These are phyloP conservation scores for Baryphthengus martii DNA, from an alignment of 2,113 vertebrate species.

Conservation along the genomic window DNA sequence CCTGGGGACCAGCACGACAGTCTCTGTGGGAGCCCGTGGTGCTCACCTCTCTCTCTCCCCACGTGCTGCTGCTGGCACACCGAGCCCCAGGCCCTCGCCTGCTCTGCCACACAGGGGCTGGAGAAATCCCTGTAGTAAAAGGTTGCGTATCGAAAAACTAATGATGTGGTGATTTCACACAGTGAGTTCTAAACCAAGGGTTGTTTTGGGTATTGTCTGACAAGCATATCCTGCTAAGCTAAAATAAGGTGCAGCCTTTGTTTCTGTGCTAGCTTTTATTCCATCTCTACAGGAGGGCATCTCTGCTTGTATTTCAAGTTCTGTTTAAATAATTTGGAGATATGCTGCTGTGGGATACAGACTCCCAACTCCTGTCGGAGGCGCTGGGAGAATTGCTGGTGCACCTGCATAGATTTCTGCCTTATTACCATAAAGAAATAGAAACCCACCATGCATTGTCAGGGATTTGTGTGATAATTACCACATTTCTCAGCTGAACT, in stretches of 20 bases:
- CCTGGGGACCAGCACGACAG: rapidly evolving
- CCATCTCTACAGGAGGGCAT: neutral
- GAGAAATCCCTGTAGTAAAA: neutral
- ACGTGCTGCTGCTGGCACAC: neutral
- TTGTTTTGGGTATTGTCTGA: neutral
- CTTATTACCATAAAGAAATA: neutral
- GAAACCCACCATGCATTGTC: neutral
- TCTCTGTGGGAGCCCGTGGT: neutral
- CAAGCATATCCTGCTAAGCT: neutral
- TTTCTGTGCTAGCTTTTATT: neutral
- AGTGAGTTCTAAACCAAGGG: neutral
- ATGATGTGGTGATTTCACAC: neutral
- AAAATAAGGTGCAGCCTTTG: neutral
- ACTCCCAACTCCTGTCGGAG: neutral
- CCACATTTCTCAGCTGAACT: neutral
- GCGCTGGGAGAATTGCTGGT: neutral
- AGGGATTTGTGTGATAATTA: neutral
- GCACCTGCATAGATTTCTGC: neutral
- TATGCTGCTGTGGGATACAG: neutral
- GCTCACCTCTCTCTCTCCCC: neutral
- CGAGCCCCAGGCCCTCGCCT: rapidly evolving
- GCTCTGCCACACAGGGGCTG: neutral
- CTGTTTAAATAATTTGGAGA: neutral
- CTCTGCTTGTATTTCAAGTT: neutral
- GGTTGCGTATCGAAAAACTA: rapidly evolving